Base-by-base conservation (phyloP, 1,140 invertebrate species). In the Neotoxoptera formosana region DNA sequence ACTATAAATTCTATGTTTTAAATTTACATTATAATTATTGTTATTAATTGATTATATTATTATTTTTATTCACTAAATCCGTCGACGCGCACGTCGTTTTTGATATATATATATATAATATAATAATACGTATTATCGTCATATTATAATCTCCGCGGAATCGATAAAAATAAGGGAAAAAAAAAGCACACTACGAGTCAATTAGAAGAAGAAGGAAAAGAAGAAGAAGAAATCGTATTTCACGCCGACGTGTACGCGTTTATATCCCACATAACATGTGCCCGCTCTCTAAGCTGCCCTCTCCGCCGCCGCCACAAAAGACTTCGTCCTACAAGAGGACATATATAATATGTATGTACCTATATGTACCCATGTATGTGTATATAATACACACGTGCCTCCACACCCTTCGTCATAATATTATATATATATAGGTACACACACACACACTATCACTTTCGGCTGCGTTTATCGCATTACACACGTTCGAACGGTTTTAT, bases 151-250 rank as follows among this genome's bases (percentile, higher is more conserved):
- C 87, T 89, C 21, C 8, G 51, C 30, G 88, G 11, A 41, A 56
- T 53, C 20, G 34, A 51, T 51, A 48, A 30, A 48, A 87, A 41
- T 25, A 21, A 84, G 23, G 25, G 45, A 41, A 76, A 45, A 20
- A 47, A 20, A 87, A 23, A 87, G 8, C 45, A 51, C 86, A 88
- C 86, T 51, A 88, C 34, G 51, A 88, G 86, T 51, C 86, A 88
- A 88, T 88, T 88, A 87, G 86, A 20, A 86, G 36, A 86, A 34
- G 20, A n/a, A n/a, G n/a, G n/a, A n/a, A n/a, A n/a, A 87, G 86
- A 20, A 86, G 36, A 86, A 88, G 51, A 48, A 87, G 34, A 41
- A 86, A 86, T 25, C 36, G 23, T 86, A 41, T 86, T 41, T 41
- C 8, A 86, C 23, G 36, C 36, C 83, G 11, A 14, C 60, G 60